Conservation (phyloP, 2,113 vertebrate species). For the Ptilonorhynchus violaceus region DNA sequence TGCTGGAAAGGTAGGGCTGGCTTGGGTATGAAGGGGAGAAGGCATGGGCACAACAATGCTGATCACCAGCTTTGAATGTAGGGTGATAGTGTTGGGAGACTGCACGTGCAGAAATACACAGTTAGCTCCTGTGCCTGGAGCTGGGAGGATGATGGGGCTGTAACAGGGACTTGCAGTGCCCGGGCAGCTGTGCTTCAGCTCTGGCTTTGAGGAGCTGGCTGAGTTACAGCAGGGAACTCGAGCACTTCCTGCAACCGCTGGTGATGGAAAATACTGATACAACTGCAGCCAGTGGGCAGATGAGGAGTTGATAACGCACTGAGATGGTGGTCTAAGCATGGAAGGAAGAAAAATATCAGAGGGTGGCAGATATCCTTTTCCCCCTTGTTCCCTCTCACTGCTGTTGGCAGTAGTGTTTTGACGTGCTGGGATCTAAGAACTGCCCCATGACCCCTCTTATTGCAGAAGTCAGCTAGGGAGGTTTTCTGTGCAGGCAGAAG, state of each 20-base stretch:
- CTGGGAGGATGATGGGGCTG: neutral
- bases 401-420: neutral
- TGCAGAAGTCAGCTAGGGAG: neutral
- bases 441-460: neutral
- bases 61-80: neutral
- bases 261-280: neutral
- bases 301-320: neutral
- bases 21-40: neutral
- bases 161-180: neutral
- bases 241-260: accelerated
- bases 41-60: neutral
- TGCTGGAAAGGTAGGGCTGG: conserved; percentile 85
- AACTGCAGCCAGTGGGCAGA: neutral
- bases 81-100: neutral
- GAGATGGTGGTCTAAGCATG: neutral
- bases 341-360: neutral
- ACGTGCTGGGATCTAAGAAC: neutral
- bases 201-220: neutral
- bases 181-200: neutral
- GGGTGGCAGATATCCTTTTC: neutral
- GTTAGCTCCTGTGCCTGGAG: neutral
- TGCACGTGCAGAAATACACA: accelerated
- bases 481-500: neutral
- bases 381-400: neutral
- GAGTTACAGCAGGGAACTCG: neutral